Evolutionary conservation across 2,797 vertebrate genomes (phyloP).

Genomic region (Pipistrellus pygmaeus): DNA sequence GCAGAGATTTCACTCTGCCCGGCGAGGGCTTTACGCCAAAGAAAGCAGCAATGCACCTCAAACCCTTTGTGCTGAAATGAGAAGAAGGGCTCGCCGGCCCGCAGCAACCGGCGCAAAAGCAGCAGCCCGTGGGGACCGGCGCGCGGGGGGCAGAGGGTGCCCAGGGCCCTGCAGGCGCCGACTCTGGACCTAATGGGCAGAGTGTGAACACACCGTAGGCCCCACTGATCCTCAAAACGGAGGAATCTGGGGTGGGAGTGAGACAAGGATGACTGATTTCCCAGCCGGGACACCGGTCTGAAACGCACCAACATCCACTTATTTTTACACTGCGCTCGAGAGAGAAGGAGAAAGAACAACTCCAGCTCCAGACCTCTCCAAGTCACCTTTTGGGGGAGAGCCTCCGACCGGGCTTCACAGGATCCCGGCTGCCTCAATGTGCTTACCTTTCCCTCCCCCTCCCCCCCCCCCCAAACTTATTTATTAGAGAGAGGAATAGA

Average conservation of each 20-base stretch:
- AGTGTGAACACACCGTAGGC: neutral
- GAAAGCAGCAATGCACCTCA: constrained; percentile 89
- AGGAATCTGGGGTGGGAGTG: neutral
- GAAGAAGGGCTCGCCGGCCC: constrained; percentile 80
- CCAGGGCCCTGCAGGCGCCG: neutral
- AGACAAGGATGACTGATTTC: neutral
- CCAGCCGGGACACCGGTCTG: neutral
- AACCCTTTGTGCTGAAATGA: constrained; percentile 87
- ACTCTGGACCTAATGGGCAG: neutral
- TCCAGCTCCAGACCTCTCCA: neutral
- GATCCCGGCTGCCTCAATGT: constrained; percentile 77
- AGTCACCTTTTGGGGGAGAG: neutral
- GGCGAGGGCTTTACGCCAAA: constrained; percentile 89
- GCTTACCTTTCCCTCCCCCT: too few relatives aligned
- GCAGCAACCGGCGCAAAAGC: constrained; percentile 82
- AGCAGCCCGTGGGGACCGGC: neutral
- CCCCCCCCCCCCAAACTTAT: too few relatives aligned
- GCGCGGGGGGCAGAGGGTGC: neutral
- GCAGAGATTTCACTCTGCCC: constrained; percentile 91
- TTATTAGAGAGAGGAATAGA: too few relatives aligned
- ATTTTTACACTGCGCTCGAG: neutral
- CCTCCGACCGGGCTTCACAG: neutral
- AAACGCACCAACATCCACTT: neutral
- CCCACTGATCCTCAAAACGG: neutral
- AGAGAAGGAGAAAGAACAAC: neutral